Percentiles rank a stretch among this genome's conserved stretches.
These are phyloP conservation scores for Neotoma lepida DNA, from an alignment of 2,113 vertebrate genomes.

Conservation along the genomic window DNA sequence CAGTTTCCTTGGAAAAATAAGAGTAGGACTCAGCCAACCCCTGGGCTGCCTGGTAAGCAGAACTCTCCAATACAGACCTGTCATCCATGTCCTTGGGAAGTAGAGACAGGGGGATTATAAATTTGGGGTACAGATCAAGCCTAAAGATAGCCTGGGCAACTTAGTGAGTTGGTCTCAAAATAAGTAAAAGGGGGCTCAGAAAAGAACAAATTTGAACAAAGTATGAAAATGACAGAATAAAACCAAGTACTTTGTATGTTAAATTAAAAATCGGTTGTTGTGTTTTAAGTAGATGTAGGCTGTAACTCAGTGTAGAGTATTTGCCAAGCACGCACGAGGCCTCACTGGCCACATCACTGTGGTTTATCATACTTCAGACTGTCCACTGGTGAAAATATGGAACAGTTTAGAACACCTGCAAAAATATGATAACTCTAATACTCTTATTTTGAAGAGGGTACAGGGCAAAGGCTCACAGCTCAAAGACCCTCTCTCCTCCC, in stretches of 20 bases:
- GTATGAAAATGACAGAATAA: neutral
- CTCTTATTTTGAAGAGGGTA: neutral
- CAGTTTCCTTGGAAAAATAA: constrained; percentile 15
- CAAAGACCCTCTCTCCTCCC: neutral
- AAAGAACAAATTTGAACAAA: neutral
- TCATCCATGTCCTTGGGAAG: neutral
- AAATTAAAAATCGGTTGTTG: neutral
- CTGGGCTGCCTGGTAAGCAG: neutral
- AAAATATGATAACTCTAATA: neutral
- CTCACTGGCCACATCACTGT: rapidly evolving
- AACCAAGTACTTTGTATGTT: neutral
- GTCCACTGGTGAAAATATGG: neutral
- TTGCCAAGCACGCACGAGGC: neutral
- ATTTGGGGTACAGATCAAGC: neutral
- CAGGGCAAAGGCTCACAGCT: neutral
- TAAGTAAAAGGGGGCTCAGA: neutral
- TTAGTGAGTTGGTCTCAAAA: neutral
- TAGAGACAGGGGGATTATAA: neutral
- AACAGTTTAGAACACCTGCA: neutral
- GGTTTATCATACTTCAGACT: neutral
- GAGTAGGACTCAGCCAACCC: neutral
- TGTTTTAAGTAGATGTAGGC: neutral
- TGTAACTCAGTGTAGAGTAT: neutral
- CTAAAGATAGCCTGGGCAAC: neutral
- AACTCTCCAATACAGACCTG: neutral